These are phyloP conservation scores for Isoperla grammatica DNA, from an alignment of 2,888 invertebrate species.

Conservation along the genomic window DNA sequence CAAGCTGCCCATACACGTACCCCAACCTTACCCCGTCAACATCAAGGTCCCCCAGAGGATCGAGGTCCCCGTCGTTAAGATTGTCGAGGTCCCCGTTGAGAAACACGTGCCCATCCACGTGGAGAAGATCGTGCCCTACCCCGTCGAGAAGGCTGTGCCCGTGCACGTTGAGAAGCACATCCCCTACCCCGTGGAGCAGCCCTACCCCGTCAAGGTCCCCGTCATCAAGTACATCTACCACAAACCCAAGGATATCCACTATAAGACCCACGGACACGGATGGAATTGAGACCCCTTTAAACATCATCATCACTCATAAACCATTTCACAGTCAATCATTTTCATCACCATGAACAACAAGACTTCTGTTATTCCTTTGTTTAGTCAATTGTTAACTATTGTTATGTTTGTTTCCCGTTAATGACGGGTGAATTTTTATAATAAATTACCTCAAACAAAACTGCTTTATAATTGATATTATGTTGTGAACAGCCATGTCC, in stretches of 20 bases:
- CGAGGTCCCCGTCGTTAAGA: constrained; percentile 62
- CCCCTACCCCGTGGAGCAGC: constrained; percentile 61
- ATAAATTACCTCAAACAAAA: no score
- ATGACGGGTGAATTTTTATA: no score
- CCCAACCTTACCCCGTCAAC: constrained; percentile 63
- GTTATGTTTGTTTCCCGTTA: no score
- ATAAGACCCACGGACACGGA: background rate
- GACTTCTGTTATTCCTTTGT: no score
- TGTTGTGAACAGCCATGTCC: no score
- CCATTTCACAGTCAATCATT: background rate
- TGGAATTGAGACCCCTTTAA: background rate
- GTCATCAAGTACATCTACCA: constrained; percentile 58
- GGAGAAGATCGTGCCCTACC: constrained; percentile 58
- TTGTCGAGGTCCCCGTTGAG: constrained; percentile 62
- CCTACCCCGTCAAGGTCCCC: constrained; percentile 64
- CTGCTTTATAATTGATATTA: no score
- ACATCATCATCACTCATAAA: background rate
- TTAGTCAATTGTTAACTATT: no score
- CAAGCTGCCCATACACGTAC: constrained; percentile 52
- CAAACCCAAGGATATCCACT: constrained; percentile 20
- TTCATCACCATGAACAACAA: background rate
- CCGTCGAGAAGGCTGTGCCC: constrained; percentile 62
- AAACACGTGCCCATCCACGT: constrained; percentile 68
- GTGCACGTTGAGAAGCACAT: constrained; percentile 63
- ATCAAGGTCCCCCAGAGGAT: constrained; percentile 63